phyloP scores from a whole-genome alignment of 2,797 vertebrate genomes.

The Propithecus perrieri region DNA sequence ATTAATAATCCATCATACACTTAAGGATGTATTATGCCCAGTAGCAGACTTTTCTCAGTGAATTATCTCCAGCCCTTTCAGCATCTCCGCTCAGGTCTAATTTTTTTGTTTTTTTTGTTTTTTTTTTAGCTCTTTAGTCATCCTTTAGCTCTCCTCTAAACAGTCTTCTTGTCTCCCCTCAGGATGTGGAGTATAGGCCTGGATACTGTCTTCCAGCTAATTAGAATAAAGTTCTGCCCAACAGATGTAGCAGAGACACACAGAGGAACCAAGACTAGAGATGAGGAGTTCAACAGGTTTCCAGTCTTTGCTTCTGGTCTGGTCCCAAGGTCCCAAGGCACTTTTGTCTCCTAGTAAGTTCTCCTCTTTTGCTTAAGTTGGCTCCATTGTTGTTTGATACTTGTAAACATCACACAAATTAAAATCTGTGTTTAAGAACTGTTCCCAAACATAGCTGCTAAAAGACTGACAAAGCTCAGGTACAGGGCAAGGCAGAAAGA shows the following conservation, averaged over 20 bases:
- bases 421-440: neutral
- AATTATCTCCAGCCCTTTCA: neutral
- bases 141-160: neutral
- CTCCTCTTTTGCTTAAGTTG: neutral
- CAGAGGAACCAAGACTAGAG: neutral
- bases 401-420: neutral
- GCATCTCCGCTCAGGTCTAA: neutral
- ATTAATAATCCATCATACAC: neutral
- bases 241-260: neutral
- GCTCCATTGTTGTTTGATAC: neutral
- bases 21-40: neutral
- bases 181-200: neutral
- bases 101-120: neutral
- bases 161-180: neutral
- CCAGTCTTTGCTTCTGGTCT: slow-evolving; percentile 18
- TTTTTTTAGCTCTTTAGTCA: neutral
- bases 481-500: neutral
- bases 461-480: neutral
- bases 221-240: neutral
- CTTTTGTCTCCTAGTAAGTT: neutral
- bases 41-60: neutral
- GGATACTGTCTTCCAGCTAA: neutral
- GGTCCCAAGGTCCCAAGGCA: neutral
- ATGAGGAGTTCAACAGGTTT: neutral
- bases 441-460: neutral